phyloP scores from a whole-genome alignment of 2,113 vertebrate species.

The Electrona antarctica region DNA sequence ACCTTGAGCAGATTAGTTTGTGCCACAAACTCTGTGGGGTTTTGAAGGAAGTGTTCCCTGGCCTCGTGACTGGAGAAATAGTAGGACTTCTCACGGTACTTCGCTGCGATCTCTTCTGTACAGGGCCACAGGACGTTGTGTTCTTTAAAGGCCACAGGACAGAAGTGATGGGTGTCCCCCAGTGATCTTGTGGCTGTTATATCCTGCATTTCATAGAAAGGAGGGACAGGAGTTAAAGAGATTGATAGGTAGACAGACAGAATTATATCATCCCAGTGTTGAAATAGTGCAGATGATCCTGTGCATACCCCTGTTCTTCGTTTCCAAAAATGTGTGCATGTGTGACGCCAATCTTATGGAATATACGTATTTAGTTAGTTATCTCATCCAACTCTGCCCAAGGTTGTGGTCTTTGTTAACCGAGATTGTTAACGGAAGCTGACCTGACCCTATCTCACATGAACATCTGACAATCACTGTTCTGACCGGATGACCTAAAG shows the following conservation, averaged over 20 bases:
- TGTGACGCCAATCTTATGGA: too few relatives aligned
- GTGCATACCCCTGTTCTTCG: too few relatives aligned
- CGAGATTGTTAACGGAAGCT: too few relatives aligned
- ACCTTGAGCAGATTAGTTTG: slow-evolving; percentile 84
- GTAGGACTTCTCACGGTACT: slow-evolving; percentile 88
- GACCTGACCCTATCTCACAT: too few relatives aligned
- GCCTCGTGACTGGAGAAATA: slow-evolving; percentile 85
- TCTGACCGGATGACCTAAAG: too few relatives aligned
- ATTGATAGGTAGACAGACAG: not conserved
- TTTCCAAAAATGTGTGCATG: too few relatives aligned
- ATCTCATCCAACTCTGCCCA: too few relatives aligned
- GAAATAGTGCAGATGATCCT: too few relatives aligned
- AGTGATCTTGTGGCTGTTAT: slow-evolving; percentile 74
- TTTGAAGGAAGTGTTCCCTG: slow-evolving; percentile 84
- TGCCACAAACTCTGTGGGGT: slow-evolving; percentile 83
- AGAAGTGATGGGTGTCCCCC: slow-evolving; percentile 90
- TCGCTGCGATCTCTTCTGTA: slow-evolving; percentile 78
- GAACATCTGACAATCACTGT: too few relatives aligned
- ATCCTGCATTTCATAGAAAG: slow-evolving; percentile 69
- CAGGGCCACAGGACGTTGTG: slow-evolving; percentile 83
- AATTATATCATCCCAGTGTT: too few relatives aligned
- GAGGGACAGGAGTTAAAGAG: not conserved
- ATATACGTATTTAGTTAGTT: too few relatives aligned
- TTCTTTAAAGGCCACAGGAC: slow-evolving; percentile 89
- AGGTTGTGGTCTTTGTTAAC: too few relatives aligned